Percentiles rank a stretch among this genome's conserved stretches.
These are phyloP conservation scores for Oryzias curvinotus DNA, from an alignment of 2,113 vertebrate species.

Conservation along the genomic window DNA sequence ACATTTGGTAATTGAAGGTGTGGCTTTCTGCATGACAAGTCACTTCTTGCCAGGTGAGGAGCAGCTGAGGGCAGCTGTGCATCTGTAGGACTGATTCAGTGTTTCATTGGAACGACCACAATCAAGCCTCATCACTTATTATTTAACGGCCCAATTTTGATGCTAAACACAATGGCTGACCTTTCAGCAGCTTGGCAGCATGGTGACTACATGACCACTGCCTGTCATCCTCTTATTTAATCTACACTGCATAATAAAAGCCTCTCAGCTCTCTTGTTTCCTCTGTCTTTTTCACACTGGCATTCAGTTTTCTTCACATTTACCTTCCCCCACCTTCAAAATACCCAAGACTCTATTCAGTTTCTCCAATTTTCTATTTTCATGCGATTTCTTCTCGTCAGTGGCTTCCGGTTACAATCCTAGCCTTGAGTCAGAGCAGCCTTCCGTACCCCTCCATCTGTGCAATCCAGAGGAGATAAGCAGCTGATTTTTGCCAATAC, in stretches of 20 bases:
- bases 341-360: constrained; percentile 48
- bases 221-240: constrained; percentile 38
- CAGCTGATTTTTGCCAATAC: constrained; percentile 72
- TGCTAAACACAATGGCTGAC: constrained; percentile 63
- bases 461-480: constrained; percentile 64
- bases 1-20: constrained; percentile 19
- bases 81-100: constrained; percentile 80
- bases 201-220: constrained; percentile 54
- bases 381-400: constrained; percentile 21
- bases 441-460: constrained; percentile 45
- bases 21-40: constrained; percentile 56
- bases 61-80: constrained; percentile 61
- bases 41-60: constrained; percentile 58
- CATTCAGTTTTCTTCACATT: constrained; percentile 42
- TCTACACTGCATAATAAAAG: constrained; percentile 48
- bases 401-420: constrained; percentile 50
- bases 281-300: constrained; percentile 30
- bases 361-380: constrained; percentile 45
- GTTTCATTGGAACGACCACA: constrained; percentile 71
- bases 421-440: constrained; percentile 37
- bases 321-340: constrained; percentile 54
- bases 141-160: constrained; percentile 65
- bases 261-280: constrained; percentile 59
- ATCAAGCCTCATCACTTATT: constrained; percentile 81
- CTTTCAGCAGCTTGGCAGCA: constrained; percentile 45